phyloP scores from a whole-genome alignment of 2,797 vertebrate genomes.

The Allobates femoralis region DNA sequence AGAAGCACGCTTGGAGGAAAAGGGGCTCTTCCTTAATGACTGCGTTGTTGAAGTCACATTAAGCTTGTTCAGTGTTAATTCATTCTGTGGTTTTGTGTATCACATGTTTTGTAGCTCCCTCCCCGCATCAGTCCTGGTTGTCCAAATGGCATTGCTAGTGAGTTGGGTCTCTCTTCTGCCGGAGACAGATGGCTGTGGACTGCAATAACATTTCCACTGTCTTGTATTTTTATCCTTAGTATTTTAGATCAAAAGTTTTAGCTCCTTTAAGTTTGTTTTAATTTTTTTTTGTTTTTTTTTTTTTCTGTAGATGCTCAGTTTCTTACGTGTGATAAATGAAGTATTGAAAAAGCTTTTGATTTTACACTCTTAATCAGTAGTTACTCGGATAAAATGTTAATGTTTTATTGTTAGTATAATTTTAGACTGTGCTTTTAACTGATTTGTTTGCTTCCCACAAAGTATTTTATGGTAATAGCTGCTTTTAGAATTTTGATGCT shows the following conservation, averaged over 20 bases:
- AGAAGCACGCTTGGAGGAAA: constrained; percentile 65
- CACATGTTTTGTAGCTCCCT: constrained; percentile 41
- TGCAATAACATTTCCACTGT: constrained; percentile 47
- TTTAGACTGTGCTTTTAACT: constrained; percentile 22
- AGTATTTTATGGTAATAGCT: constrained; percentile 48
- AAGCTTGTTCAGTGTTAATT: constrained; percentile 69
- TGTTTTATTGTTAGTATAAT: not conserved
- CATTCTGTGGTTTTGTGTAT: constrained; percentile 70
- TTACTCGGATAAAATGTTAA: not conserved
- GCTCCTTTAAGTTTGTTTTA: not conserved
- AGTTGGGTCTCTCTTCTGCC: constrained; percentile 1
- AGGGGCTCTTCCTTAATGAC: constrained; percentile 69
- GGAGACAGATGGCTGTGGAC: constrained; percentile 33
- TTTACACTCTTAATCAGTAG: not conserved
- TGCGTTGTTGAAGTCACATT: constrained; percentile 72
- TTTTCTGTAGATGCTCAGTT: constrained; percentile 14
- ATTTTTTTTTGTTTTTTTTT: not conserved
- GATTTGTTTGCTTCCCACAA: constrained; percentile 42
- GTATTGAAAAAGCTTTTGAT: constrained; percentile 25
- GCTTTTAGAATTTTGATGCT: constrained; percentile 25
- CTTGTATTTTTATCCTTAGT: constrained; percentile 5
- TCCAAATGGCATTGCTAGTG: constrained; percentile 19
- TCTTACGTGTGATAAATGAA: constrained; percentile 41
- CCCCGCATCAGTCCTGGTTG: constrained; percentile 12
- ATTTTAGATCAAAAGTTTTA: not conserved